Conservation (phyloP, 2,113 vertebrate species). For the Tor tambroides region DNA sequence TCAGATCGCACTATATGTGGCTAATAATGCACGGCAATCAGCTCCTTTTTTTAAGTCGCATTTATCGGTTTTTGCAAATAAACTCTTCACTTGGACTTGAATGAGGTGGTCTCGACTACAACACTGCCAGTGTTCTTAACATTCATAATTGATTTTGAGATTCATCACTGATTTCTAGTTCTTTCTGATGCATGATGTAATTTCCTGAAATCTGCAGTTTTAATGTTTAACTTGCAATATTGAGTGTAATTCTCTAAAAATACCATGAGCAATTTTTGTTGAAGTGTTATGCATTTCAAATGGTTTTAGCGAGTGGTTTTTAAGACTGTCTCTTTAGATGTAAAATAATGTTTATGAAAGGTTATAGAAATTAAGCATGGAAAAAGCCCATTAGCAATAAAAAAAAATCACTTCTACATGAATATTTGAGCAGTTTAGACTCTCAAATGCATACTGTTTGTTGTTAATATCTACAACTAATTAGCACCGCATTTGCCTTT, state of each 20-base stretch:
- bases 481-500: constrained; percentile 45
- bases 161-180: background rate
- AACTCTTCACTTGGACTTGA: background rate
- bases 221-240: background rate
- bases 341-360: constrained; percentile 13
- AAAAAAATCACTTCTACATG: background rate
- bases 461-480: constrained; percentile 33
- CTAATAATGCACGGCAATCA: too few relatives aligned
- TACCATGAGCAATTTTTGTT: background rate
- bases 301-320: background rate
- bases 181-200: background rate
- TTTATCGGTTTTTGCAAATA: too few relatives aligned
- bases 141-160: constrained; percentile 1
- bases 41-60: too few relatives aligned
- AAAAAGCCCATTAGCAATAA: background rate
- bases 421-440: constrained; percentile 42
- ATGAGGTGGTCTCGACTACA: background rate
- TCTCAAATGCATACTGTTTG: constrained; percentile 33
- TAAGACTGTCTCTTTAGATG: background rate
- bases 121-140: background rate
- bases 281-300: background rate
- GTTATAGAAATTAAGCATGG: background rate
- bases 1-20: too few relatives aligned
- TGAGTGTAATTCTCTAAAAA: background rate
- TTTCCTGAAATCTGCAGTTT: constrained; percentile 4